A percentile compares a stretch with the other conserved stretches of the same genome.
Evolutionary conservation across 2,113 vertebrate species (phyloP).

Genomic region (Illadopsis cleaveri): DNA sequence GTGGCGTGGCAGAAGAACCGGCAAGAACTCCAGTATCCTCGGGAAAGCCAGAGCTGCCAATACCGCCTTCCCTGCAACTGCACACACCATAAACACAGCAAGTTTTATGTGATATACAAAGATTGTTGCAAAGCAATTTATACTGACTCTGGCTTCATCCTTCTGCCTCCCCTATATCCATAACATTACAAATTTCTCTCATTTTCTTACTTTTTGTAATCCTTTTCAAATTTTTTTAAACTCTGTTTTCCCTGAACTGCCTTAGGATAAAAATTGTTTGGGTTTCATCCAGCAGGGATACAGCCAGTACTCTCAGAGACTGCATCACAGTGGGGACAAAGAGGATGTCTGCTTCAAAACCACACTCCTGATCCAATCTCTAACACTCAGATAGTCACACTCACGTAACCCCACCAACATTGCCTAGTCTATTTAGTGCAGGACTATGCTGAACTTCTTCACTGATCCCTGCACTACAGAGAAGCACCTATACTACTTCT

Average conservation of each 20-base stretch:
- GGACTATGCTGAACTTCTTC: neutral
- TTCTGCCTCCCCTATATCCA: neutral
- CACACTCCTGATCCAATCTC: neutral
- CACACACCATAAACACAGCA: neutral
- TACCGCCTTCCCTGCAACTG: slow-evolving; percentile 61
- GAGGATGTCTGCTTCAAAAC: neutral
- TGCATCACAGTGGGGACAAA: neutral
- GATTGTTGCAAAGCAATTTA: neutral
- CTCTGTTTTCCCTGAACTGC: neutral
- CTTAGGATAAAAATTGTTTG: neutral
- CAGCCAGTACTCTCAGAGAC: neutral
- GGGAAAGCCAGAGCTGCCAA: slow-evolving; percentile 69
- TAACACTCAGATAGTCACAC: neutral
- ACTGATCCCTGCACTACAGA: neutral
- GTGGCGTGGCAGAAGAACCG: slow-evolving; percentile 70
- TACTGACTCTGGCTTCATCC: neutral
- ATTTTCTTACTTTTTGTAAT: neutral
- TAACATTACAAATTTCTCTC: neutral
- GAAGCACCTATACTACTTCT: neutral
- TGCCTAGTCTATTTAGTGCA: neutral
- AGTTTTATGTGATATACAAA: neutral
- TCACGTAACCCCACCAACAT: neutral
- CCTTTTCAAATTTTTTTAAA: neutral
- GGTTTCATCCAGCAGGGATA: neutral
- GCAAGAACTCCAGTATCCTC: slow-evolving; percentile 72